Conservation (phyloP, 2,888 invertebrate species). For the Artemia sp. region DNA sequence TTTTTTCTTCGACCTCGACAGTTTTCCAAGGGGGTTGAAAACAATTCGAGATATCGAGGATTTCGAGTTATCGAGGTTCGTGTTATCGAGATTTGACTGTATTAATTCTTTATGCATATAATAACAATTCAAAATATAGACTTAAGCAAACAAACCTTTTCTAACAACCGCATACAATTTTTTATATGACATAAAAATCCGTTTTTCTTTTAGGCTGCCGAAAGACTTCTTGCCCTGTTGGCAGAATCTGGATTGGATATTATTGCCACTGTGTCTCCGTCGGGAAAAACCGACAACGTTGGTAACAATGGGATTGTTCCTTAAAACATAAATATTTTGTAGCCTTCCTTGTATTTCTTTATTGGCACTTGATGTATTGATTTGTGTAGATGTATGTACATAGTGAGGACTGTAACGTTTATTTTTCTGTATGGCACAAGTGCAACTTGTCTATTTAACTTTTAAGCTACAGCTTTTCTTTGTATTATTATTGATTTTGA, state of each 20-base stretch:
- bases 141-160: too few relatives aligned
- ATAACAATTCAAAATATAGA: too few relatives aligned
- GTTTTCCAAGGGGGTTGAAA: too few relatives aligned
- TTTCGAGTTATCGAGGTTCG: not conserved
- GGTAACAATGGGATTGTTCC: not conserved
- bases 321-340: not conserved
- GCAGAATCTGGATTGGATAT: constrained; percentile 6
- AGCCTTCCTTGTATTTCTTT: constrained; percentile 2
- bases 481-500: too few relatives aligned
- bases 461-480: too few relatives aligned
- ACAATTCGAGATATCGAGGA: not conserved
- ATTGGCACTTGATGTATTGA: constrained; percentile 2
- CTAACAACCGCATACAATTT: too few relatives aligned
- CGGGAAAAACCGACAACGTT: not conserved
- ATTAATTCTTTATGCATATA: too few relatives aligned
- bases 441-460: too few relatives aligned
- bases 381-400: not conserved
- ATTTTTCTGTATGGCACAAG: not conserved
- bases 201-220: not conserved
- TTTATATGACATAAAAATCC: not conserved
- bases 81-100: not conserved
- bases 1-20: too few relatives aligned
- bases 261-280: not conserved
- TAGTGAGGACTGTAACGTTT: constrained; percentile 5
- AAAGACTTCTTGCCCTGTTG: constrained; percentile 4